A percentile compares a stretch with the other conserved stretches of the same genome.
These are phyloP conservation scores for Carassius carassius DNA, from an alignment of 2,113 vertebrate species.

Conservation along the genomic window DNA sequence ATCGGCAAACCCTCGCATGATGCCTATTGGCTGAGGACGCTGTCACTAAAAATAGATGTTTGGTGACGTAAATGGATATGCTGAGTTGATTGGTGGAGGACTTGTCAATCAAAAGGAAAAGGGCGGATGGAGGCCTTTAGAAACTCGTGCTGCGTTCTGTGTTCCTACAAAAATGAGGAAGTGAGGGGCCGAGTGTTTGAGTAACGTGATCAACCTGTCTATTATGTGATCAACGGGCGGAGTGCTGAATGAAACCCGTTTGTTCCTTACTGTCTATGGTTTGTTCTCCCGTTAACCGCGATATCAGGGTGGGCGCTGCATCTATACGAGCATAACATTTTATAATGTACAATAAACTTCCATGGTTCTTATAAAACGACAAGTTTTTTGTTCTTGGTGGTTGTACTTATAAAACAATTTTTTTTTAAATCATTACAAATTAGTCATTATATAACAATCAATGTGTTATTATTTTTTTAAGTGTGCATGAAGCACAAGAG, in stretches of 20 bases:
- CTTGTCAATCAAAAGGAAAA: conserved; percentile 52
- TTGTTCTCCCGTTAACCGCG: neutral
- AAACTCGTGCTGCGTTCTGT: conserved; percentile 46
- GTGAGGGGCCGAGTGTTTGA: conserved; percentile 47
- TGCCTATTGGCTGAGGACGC: conserved; percentile 53
- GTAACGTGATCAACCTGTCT: conserved; percentile 69
- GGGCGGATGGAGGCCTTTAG: conserved; percentile 34
- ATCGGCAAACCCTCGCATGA: conserved; percentile 28
- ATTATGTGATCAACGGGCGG: conserved; percentile 63
- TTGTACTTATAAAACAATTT: neutral
- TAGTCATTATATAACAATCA: neutral
- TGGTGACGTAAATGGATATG: neutral
- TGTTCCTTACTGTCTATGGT: no score
- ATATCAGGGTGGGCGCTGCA: neutral
- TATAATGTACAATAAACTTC: neutral
- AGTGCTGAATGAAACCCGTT: neutral
- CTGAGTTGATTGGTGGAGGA: conserved; percentile 52
- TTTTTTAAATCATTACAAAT: neutral
- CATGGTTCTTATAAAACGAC: neutral
- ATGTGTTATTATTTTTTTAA: neutral
- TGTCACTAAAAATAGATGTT: conserved; percentile 52
- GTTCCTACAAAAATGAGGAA: conserved; percentile 69
- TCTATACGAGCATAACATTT: neutral
- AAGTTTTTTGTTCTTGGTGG: no score
- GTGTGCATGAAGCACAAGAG: neutral